Conservation (phyloP, 2,797 vertebrate species). For the Sandelia bainsii region DNA sequence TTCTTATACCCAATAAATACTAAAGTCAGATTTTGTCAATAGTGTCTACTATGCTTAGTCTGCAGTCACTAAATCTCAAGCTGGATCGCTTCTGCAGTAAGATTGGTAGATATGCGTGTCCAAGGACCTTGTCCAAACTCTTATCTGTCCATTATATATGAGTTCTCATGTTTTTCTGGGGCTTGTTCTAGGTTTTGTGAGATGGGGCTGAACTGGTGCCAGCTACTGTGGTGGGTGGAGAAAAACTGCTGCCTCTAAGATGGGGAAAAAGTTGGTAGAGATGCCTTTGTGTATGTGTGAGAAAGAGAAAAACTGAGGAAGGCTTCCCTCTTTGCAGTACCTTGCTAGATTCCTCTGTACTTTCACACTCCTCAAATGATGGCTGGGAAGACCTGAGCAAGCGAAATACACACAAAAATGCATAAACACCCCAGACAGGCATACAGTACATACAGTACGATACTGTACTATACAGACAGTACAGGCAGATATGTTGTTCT, state of each 20-base stretch:
- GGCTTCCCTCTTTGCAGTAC: constrained; percentile 61
- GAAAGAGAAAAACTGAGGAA: constrained; percentile 18
- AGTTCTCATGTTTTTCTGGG: constrained; percentile 26
- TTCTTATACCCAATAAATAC: constrained; percentile 24
- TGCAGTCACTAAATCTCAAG: constrained; percentile 32
- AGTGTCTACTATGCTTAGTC: constrained; percentile 29
- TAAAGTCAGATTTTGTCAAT: constrained; percentile 20
- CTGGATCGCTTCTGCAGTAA: constrained; percentile 20
- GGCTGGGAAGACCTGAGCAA: constrained; percentile 23
- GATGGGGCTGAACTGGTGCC: constrained; percentile 35
- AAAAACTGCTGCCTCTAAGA: constrained; percentile 37
- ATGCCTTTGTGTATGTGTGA: constrained; percentile 15
- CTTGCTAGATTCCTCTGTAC: constrained; percentile 76
- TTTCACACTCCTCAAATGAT: constrained; percentile 49
- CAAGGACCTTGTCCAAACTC: constrained; percentile 19
- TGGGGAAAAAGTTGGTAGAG: constrained; percentile 38
- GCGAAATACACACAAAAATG: constrained; percentile 22
- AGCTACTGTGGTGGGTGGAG: constrained; percentile 47
- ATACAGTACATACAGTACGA: background rate
- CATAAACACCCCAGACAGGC: constrained; percentile 4
- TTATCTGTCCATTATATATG: constrained; percentile 38
- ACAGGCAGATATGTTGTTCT: background rate
- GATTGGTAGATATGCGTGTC: constrained; percentile 29
- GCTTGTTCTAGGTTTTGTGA: constrained; percentile 39
- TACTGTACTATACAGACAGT: background rate